Evolutionary conservation across 2,888 invertebrate species (phyloP).

Genomic region (Punctoribates punctum): DNA sequence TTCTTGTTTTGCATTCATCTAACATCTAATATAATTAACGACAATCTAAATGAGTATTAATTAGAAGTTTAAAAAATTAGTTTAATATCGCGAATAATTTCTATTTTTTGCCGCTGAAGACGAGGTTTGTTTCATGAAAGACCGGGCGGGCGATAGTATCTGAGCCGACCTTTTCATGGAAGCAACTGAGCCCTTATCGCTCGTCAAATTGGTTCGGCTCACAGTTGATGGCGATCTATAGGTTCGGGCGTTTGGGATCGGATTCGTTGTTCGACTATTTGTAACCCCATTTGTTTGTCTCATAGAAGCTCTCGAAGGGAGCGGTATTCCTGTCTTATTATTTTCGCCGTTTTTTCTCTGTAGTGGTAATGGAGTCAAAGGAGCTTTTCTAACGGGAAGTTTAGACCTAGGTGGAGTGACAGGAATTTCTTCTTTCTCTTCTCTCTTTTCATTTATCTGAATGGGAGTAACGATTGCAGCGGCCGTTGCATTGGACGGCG

Average conservation of each 20-base stretch:
- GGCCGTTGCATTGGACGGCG: slow-evolving; percentile 17
- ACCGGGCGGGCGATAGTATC: slow-evolving; percentile 2
- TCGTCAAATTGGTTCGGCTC: slow-evolving; percentile 34
- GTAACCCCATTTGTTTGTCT: not conserved
- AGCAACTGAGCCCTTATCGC: slow-evolving; percentile 22
- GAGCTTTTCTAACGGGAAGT: slow-evolving; percentile 14
- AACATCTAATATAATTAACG: too few relatives aligned
- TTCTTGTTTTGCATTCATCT: too few relatives aligned
- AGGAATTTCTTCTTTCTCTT: not conserved
- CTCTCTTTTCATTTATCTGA: slow-evolving; percentile 25
- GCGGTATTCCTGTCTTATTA: not conserved
- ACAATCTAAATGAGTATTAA: not conserved
- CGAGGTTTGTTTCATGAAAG: slow-evolving; percentile 42
- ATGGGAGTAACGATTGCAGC: slow-evolving; percentile 40
- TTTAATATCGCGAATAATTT: not conserved
- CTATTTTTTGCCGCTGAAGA: slow-evolving; percentile 37
- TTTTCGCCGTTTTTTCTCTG: not conserved
- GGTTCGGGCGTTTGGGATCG: not conserved
- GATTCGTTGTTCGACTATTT: not conserved
- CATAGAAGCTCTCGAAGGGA: not conserved
- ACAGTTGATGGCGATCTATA: slow-evolving; percentile 40
- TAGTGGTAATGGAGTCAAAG: slow-evolving; percentile 26
- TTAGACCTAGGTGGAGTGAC: not conserved
- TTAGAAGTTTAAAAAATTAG: not conserved
- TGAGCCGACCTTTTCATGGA: slow-evolving; percentile 37